Percentiles rank a stretch among this genome's conserved stretches.
Conservation (phyloP, 2,113 vertebrate species). For the Rhinoderma darwinii region DNA sequence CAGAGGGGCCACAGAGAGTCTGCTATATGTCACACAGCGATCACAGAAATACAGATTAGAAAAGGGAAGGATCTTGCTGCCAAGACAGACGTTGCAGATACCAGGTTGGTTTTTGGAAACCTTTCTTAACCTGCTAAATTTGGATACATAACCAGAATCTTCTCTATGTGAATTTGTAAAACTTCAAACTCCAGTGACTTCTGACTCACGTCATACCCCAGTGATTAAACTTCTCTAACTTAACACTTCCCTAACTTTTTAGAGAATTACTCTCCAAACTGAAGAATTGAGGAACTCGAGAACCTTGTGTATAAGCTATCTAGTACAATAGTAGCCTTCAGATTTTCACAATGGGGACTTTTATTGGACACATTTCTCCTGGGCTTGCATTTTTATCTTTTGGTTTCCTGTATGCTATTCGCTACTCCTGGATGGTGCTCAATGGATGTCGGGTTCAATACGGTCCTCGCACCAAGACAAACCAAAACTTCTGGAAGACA, state of each 20-base stretch:
- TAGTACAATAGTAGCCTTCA: not conserved
- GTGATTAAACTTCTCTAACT: not conserved
- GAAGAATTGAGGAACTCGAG: not conserved
- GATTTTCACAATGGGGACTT: constrained; percentile 51
- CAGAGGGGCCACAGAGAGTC: not conserved
- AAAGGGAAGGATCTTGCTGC: not conserved
- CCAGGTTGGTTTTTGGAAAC: not conserved
- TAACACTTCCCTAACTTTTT: not conserved
- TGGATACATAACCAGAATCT: not conserved
- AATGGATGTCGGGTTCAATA: constrained; percentile 51
- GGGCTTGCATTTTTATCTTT: constrained; percentile 59
- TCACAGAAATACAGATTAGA: not conserved
- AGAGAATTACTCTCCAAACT: not conserved
- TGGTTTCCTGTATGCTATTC: constrained; percentile 47
- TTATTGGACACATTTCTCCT: constrained; percentile 61
- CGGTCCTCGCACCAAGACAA: not conserved
- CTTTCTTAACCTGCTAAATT: not conserved
- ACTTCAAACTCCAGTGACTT: not conserved
- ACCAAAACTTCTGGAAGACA: not conserved
- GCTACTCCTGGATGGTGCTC: constrained; percentile 57
- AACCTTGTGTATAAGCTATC: not conserved
- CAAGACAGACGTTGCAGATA: not conserved
- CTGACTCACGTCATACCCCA: not conserved
- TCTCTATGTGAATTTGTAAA: not conserved
- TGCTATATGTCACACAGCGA: not conserved